Evolutionary conservation across 2,113 vertebrate species (phyloP).

Genomic region (Gadus chalcogrammus): DNA sequence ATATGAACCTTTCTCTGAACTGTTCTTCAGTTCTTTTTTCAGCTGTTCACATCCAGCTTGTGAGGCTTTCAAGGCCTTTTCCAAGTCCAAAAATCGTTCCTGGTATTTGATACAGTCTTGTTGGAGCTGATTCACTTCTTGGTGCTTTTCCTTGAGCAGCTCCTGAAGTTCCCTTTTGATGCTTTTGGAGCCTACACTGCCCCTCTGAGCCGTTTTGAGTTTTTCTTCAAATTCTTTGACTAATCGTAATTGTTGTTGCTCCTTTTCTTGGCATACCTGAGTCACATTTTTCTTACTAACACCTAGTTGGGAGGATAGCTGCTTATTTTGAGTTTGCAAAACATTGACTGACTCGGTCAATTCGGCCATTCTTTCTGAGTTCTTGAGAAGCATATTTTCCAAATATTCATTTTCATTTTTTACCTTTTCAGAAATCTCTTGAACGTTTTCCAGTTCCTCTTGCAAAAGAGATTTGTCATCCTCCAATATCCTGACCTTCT

Average conservation of each 20-base stretch:
- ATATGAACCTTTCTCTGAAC: constrained; percentile 46
- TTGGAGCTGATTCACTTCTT: constrained; percentile 82
- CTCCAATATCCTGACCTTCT: constrained; percentile 82
- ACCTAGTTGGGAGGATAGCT: constrained; percentile 70
- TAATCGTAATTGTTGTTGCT: constrained; percentile 76
- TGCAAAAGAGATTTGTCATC: constrained; percentile 83
- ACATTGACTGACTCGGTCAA: constrained; percentile 68
- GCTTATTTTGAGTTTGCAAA: constrained; percentile 70
- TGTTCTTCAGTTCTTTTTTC: constrained; percentile 64
- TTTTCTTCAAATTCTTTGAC: constrained; percentile 80
- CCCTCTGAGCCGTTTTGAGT: constrained; percentile 76
- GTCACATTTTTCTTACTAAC: constrained; percentile 68
- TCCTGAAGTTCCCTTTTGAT: constrained; percentile 81
- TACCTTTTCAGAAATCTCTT: constrained; percentile 79
- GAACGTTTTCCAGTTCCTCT: constrained; percentile 82
- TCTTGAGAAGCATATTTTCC: constrained; percentile 79
- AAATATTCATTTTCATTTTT: constrained; percentile 85
- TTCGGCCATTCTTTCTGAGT: constrained; percentile 75
- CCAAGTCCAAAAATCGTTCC: constrained; percentile 79
- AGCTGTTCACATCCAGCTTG: constrained; percentile 61
- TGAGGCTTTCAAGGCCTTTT: constrained; percentile 72
- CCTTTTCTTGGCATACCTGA: constrained; percentile 70
- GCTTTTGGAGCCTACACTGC: constrained; percentile 76
- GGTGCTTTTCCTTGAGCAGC: constrained; percentile 85
- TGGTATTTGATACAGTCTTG: constrained; percentile 84